Percentiles rank a stretch among this genome's conserved stretches.
phyloP scores from a whole-genome alignment of 2,888 invertebrate genomes.

The Xestia xanthographa region DNA sequence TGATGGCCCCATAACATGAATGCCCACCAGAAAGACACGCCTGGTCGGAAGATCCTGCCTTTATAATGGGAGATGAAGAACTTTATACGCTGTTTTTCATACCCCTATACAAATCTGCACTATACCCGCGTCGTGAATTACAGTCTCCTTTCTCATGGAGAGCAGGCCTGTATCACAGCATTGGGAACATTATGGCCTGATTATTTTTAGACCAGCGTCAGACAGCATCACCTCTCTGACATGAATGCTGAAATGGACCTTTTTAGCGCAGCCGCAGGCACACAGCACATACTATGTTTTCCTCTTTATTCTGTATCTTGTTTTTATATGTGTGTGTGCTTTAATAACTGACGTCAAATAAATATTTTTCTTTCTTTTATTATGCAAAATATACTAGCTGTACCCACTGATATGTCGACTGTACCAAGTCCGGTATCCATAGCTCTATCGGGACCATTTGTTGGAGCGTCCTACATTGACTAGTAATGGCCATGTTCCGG shows the following conservation, averaged over 20 bases:
- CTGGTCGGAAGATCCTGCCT: background rate
- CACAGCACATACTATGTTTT: no score
- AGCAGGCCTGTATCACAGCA: background rate
- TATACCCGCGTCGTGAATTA: background rate
- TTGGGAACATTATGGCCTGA: no score
- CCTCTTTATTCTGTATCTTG: no score
- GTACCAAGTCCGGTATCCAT: slow-evolving; percentile 11
- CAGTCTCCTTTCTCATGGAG: background rate
- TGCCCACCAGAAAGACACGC: background rate
- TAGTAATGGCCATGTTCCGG: slow-evolving; percentile 48
- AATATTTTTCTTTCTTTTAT: no score
- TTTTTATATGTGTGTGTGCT: no score
- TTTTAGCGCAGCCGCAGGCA: no score
- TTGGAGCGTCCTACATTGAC: slow-evolving; percentile 25
- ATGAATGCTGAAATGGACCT: no score
- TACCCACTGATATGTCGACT: background rate
- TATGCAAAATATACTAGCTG: background rate
- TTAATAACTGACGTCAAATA: no score
- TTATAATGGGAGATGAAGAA: background rate
- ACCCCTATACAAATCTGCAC: background rate
- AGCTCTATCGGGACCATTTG: slow-evolving; percentile 34
- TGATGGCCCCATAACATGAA: no score
- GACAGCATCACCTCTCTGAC: no score
- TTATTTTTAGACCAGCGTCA: no score
- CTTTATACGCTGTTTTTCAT: background rate